Conservation (phyloP, 2,888 invertebrate species). For the Dynastes tityus region DNA sequence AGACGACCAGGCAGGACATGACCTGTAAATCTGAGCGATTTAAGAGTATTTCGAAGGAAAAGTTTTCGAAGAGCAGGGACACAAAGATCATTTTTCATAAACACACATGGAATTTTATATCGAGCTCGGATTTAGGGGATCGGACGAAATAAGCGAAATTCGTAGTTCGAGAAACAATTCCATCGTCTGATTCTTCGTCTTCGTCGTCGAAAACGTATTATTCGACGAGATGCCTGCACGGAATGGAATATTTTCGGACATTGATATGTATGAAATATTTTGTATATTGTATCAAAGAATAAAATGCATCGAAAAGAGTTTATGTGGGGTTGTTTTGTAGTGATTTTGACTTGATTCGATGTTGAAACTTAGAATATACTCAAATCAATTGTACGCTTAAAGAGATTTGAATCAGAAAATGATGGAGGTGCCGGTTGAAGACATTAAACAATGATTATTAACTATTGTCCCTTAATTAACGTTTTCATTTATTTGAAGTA, state of each 20-base stretch:
- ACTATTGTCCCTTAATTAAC: too few species aligned
- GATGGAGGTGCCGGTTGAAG: constrained; percentile 14
- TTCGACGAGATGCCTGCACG: neutral
- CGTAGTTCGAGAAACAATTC: constrained; percentile 45
- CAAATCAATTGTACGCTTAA: too few species aligned
- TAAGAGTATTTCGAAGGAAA: constrained; percentile 45
- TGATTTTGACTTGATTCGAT: too few species aligned
- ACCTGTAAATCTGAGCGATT: constrained; percentile 49
- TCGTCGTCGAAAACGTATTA: constrained; percentile 17
- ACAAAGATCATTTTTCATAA: constrained; percentile 50
- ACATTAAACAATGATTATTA: too few species aligned
- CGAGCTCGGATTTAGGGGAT: constrained; percentile 49
- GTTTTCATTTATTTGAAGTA: too few species aligned
- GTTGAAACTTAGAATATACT: too few species aligned
- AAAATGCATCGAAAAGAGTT: too few species aligned
- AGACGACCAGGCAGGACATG: constrained; percentile 30
- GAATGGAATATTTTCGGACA: constrained; percentile 19
- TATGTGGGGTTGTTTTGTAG: too few species aligned
- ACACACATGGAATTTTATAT: constrained; percentile 52
- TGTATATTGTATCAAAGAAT: neutral
- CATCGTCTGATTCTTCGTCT: constrained; percentile 4
- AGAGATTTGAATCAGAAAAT: neutral
- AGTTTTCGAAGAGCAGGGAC: constrained; percentile 29
- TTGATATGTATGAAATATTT: constrained; percentile 16
- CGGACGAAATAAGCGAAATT: constrained; percentile 25